These are phyloP conservation scores for Xerus rutilus DNA, from an alignment of 2,797 vertebrate species.

Conservation along the genomic window DNA sequence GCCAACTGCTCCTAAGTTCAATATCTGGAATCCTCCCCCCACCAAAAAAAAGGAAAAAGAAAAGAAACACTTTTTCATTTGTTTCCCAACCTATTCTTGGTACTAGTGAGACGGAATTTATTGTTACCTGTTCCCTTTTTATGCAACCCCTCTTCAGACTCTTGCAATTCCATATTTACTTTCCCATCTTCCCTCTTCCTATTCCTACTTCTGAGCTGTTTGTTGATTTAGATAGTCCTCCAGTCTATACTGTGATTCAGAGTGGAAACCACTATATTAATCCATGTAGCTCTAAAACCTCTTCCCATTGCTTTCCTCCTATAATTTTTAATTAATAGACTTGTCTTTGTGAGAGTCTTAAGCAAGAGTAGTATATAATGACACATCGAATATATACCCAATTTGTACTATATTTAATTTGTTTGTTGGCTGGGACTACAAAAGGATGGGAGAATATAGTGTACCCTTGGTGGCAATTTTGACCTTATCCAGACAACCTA, in stretches of 20 bases:
- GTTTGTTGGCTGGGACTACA: not conserved
- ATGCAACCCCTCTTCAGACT: not conserved
- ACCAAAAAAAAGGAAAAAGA: no score
- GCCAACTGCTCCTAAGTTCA: no score
- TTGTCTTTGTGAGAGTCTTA: constrained; percentile 45
- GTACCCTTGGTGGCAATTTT: not conserved
- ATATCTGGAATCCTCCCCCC: no score
- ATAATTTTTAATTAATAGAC: constrained; percentile 54
- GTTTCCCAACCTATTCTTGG: not conserved
- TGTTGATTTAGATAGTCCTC: constrained; percentile 20
- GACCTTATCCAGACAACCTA: not conserved
- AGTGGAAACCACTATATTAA: constrained; percentile 5
- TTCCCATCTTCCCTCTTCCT: not conserved
- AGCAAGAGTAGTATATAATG: constrained; percentile 50
- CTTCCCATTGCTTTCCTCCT: not conserved
- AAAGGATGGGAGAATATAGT: not conserved
- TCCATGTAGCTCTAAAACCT: constrained; percentile 10
- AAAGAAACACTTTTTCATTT: not conserved
- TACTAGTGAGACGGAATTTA: not conserved
- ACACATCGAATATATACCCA: not conserved
- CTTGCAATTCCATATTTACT: not conserved
- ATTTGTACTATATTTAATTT: constrained; percentile 22
- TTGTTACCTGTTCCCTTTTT: not conserved
- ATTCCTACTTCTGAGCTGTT: not conserved
- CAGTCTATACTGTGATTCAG: not conserved